Evolutionary conservation across 2,797 vertebrate species (phyloP), one percentile per base, ranked within the genome.

Genomic region (Okamejei kenojei): DNA sequence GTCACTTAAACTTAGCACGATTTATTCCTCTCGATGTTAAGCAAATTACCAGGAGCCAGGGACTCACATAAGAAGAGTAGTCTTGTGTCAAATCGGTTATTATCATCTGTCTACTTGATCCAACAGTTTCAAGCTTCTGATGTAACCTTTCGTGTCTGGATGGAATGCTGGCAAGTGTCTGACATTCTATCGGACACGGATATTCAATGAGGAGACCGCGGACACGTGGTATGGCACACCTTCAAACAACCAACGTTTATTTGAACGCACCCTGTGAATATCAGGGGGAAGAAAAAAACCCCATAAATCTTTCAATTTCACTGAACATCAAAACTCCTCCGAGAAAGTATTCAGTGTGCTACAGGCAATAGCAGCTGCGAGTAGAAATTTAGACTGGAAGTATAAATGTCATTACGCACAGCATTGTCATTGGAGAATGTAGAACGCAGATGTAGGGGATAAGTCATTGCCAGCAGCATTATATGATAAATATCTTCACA

Each of bases 361-460:
- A 68, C 65, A 88, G 84, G 84, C 84, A 88, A 68, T 88, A 88
- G 68, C 84, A 88, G 84, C 84, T 88, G 84, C 63, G 68, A 88
- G 61, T 88, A 63, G 84, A 88, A 68, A 88, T 35, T 88, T 88
- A 88, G 68, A 88, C 61, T 88, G 84, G 63, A 88, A 68, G 84
- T 88, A 68, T 88, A 88, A 88, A 88, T 88, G 84, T 88, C 84
- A 88, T 88, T 63, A 88, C n/a, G 68, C 63, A 35, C 84, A 88
- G 84, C 82, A 88, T 88, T 88, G 63, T 88, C 84, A 88, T 88
- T 88, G 61, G 84, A 88, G 84, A 88, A 68, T 88, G 84, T 88
- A 88, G 84, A 68, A 88, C 84, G 68, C 84, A 88, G 63, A 88
- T 88, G 84, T 88, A 88, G 84, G 68, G n/a, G n/a, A 88, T 88